Conservation (phyloP, 2,888 invertebrate species). For the Stegophylla sp. region DNA sequence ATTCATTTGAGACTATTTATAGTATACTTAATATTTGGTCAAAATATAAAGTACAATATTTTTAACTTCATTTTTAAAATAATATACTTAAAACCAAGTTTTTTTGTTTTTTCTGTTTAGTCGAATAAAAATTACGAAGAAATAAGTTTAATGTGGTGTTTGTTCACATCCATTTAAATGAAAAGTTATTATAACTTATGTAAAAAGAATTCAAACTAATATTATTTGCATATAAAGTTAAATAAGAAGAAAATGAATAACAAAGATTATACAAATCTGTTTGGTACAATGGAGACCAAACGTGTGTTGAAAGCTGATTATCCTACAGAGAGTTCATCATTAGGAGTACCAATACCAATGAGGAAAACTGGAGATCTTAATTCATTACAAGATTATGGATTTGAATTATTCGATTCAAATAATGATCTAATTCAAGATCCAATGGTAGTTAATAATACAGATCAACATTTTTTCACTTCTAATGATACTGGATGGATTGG, state of each 20-base stretch:
- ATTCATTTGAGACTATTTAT: no score
- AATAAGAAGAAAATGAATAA: conserved; percentile 42
- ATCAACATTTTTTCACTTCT: conserved; percentile 52
- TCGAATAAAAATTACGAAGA: conserved; percentile 11
- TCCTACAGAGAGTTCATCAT: conserved; percentile 52
- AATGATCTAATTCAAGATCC: conserved; percentile 58
- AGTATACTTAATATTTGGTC: no score
- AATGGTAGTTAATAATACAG: conserved; percentile 40
- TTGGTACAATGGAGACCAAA: conserved; percentile 55
- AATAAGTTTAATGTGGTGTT: neutral
- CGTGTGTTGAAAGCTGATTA: conserved; percentile 55
- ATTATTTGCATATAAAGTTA: neutral
- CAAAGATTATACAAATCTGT: conserved; percentile 53
- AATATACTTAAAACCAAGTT: neutral
- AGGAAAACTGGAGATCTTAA: conserved; percentile 55
- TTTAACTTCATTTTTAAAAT: neutral
- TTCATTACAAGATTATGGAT: conserved; percentile 57
- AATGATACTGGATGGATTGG: conserved; percentile 57
- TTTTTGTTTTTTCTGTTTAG: conserved; percentile 21
- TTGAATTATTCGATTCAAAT: conserved; percentile 53
- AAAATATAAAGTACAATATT: no score
- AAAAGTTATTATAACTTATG: neutral
- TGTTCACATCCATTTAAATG: neutral
- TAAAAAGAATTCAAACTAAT: neutral
- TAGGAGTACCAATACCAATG: conserved; percentile 59